A percentile compares a stretch with the other conserved stretches of the same genome.
phyloP scores from a whole-genome alignment of 2,797 vertebrate species.

The Pterois miles region DNA sequence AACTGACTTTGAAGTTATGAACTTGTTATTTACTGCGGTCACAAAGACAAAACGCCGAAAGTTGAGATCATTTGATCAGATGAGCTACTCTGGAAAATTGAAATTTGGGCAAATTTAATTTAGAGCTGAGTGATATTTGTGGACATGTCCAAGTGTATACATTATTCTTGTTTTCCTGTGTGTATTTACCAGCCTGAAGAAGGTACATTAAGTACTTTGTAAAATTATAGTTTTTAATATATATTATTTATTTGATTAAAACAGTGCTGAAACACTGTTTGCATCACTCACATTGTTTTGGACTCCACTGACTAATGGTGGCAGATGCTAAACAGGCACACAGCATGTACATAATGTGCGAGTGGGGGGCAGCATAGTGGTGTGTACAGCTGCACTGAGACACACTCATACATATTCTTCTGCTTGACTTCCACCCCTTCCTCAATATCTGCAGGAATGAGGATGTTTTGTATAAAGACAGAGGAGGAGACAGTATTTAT shows the following conservation, averaged over 20 bases:
- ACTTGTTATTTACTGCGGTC: constrained; percentile 5
- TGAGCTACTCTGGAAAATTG: background rate
- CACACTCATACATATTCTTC: constrained; percentile 48
- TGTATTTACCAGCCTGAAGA: background rate
- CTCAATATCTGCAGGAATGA: constrained; percentile 59
- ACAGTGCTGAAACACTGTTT: background rate
- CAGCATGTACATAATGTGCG: background rate
- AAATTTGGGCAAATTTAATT: constrained; percentile 5
- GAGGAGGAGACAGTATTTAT: constrained; percentile 74
- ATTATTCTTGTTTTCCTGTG: background rate
- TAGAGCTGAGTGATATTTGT: background rate
- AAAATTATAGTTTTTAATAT: background rate
- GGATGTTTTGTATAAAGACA: constrained; percentile 69
- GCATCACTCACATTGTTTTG: background rate
- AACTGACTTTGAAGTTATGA: constrained; percentile 6
- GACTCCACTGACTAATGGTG: background rate
- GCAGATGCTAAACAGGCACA: constrained; percentile 13
- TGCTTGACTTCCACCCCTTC: constrained; percentile 54
- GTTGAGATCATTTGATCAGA: constrained; percentile 4
- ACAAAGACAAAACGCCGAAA: constrained; percentile 14
- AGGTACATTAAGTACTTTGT: background rate
- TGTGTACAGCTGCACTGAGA: constrained; percentile 16
- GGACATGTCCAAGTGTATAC: background rate
- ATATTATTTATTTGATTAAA: background rate
- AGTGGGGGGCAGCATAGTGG: background rate